A percentile compares a stretch with the other conserved stretches of the same genome.
Conservation (phyloP, 2,888 invertebrate genomes). For the Ophion ellenae region DNA sequence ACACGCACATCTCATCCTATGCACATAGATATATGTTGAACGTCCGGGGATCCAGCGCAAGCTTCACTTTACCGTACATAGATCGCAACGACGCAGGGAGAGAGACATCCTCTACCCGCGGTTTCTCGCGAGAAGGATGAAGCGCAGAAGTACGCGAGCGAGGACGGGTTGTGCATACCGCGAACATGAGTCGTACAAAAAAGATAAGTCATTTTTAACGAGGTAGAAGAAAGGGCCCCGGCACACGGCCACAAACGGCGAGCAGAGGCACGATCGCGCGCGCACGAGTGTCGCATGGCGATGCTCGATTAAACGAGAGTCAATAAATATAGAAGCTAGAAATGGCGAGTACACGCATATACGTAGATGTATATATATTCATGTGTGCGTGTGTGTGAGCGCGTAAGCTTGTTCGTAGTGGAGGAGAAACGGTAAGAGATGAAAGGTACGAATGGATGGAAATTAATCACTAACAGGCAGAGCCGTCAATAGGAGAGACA, state of each 20-base stretch:
- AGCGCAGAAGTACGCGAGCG: slow-evolving; percentile 38
- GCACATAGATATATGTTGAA: slow-evolving; percentile 10
- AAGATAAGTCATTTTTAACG: slow-evolving; percentile 79
- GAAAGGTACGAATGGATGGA: slow-evolving; percentile 43
- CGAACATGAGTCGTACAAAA: slow-evolving; percentile 70
- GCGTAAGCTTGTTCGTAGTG: background rate
- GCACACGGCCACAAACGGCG: slow-evolving; percentile 36
- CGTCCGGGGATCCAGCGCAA: slow-evolving; percentile 48
- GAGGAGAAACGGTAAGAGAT: slow-evolving; percentile 42
- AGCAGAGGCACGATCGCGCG: slow-evolving; percentile 41
- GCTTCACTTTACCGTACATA: slow-evolving; percentile 57
- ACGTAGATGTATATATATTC: slow-evolving; percentile 5
- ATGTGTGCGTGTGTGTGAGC: background rate
- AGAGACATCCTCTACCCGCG: slow-evolving; percentile 31
- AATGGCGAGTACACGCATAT: slow-evolving; percentile 45
- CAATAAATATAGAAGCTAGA: slow-evolving; percentile 61
- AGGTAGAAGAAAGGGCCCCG: slow-evolving; percentile 68
- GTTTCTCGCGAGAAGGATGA: slow-evolving; percentile 57
- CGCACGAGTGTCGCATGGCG: slow-evolving; percentile 64
- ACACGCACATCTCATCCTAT: slow-evolving; percentile 30
- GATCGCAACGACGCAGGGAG: slow-evolving; percentile 19
- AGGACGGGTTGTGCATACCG: slow-evolving; percentile 65
- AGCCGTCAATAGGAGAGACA: slow-evolving; percentile 12
- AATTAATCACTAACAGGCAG: slow-evolving; percentile 49
- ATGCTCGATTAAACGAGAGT: slow-evolving; percentile 64